Evolutionary conservation across 2,113 vertebrate species (phyloP), one percentile per base, ranked within the genome.

Genomic region (Sardina pilchardus): DNA sequence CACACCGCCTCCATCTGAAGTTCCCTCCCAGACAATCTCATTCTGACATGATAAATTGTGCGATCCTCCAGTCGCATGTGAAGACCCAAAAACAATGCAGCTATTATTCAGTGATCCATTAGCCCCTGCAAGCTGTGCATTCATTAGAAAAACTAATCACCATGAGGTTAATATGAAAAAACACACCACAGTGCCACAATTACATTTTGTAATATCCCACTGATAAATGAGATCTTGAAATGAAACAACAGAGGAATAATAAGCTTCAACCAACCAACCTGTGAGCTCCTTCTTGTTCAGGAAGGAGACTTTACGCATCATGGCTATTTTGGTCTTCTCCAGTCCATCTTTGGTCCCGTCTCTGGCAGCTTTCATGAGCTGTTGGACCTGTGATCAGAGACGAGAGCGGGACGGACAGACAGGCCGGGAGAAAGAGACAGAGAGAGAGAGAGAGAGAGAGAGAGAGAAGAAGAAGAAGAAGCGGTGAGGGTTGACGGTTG

Each of bases 301-400:
- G 88, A 97, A 97, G 0, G 96, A 96, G 47, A 97, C 96, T 86
- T 93, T 94, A 56, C 96, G 94, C 96, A 97, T 95, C 89, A 97
- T 96, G 0, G 96, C 96, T 0, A 96, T 95, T 86, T 95, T 94
- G 0, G 97, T 97, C 92, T 96, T 96, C 92, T 97, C 96, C 93
- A 97, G 91, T 34, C 97, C 96, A 0, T 96, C 96, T 91, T 95
- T 96, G 30, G 97, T 97, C 85, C 96, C 96, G 0, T 95, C 96
- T 88, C 94, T 94, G 84, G 97, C 96, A 0, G 96, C 96, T 88
- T 95, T 97, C 97, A 97, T 97, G 88, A 97, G 91, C 91, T 97
- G 96, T 0, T 97, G 96, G 93, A 97, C 95, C 97, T 97, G 91
- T 5, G 43, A 86, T 53, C 81, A 80, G 81, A 48, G 24, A 75